phyloP scores from a whole-genome alignment of 1,140 invertebrate genomes.

The Papilio xuthus region DNA sequence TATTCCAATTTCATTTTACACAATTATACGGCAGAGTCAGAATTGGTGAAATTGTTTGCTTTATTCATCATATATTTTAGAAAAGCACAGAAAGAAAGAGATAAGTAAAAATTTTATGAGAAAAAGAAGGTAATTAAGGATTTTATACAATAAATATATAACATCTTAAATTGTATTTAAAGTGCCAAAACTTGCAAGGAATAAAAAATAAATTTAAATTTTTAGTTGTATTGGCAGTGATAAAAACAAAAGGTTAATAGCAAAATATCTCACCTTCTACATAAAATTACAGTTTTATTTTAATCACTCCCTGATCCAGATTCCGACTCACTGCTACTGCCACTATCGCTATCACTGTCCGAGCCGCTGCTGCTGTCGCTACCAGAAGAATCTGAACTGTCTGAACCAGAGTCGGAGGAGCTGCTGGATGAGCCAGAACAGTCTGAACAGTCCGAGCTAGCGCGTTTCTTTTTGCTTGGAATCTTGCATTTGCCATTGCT shows the following conservation, averaged over 20 bases:
- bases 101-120: too few species aligned
- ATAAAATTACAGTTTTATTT: slow-evolving; percentile 4
- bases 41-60: too few species aligned
- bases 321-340: slow-evolving; percentile 61
- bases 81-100: too few species aligned
- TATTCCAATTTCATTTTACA: too few species aligned
- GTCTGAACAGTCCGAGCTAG: slow-evolving; percentile 56
- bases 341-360: slow-evolving; percentile 61
- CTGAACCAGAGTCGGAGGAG: slow-evolving; percentile 62
- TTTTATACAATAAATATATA: background rate
- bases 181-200: background rate
- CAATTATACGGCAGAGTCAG: too few species aligned
- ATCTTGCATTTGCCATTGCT: slow-evolving; percentile 70
- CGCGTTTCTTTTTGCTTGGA: slow-evolving; percentile 68
- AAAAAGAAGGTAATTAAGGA: background rate
- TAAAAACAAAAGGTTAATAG: background rate
- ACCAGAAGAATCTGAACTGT: slow-evolving; percentile 57
- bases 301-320: slow-evolving; percentile 54
- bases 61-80: too few species aligned
- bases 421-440: slow-evolving; percentile 65
- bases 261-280: slow-evolving; percentile 7
- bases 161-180: background rate
- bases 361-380: slow-evolving; percentile 64
- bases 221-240: background rate
- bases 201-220: background rate